phyloP scores from a whole-genome alignment of 2,113 vertebrate genomes.

The Ptilonorhynchus violaceus region DNA sequence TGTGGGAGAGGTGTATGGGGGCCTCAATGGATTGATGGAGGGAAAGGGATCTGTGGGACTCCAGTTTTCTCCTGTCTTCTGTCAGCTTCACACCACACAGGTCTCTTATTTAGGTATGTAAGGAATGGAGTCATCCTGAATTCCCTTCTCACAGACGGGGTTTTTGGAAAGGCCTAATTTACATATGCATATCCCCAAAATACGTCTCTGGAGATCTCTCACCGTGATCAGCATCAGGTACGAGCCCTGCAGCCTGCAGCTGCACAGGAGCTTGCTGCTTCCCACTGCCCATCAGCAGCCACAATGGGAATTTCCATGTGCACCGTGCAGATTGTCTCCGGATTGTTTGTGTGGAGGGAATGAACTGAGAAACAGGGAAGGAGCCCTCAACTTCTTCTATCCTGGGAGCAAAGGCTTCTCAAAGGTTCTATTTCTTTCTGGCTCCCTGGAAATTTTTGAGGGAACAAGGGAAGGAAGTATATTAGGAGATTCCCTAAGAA shows the following conservation, averaged over 20 bases:
- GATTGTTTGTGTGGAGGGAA: neutral
- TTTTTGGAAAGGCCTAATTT: neutral
- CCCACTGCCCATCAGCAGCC: neutral
- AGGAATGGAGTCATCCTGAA: neutral
- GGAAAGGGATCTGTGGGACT: neutral
- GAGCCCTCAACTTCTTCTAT: neutral
- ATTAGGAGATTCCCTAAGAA: neutral
- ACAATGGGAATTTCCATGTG: neutral
- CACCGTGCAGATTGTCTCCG: neutral
- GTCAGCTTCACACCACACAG: neutral
- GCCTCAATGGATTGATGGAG: accelerated
- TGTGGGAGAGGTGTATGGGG: accelerated
- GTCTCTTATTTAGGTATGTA: neutral
- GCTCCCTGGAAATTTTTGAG: neutral
- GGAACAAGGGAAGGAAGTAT: neutral
- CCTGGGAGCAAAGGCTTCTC: neutral
- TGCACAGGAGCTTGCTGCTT: neutral
- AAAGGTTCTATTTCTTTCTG: neutral
- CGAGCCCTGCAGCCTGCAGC: neutral
- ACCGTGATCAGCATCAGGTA: neutral
- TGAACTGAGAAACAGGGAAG: neutral
- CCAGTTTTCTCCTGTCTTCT: neutral
- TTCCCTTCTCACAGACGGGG: neutral
- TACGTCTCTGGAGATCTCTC: neutral
- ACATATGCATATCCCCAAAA: neutral